Evolutionary conservation across 2,113 vertebrate species (phyloP).

Genomic region (Dipodomys spectabilis): DNA sequence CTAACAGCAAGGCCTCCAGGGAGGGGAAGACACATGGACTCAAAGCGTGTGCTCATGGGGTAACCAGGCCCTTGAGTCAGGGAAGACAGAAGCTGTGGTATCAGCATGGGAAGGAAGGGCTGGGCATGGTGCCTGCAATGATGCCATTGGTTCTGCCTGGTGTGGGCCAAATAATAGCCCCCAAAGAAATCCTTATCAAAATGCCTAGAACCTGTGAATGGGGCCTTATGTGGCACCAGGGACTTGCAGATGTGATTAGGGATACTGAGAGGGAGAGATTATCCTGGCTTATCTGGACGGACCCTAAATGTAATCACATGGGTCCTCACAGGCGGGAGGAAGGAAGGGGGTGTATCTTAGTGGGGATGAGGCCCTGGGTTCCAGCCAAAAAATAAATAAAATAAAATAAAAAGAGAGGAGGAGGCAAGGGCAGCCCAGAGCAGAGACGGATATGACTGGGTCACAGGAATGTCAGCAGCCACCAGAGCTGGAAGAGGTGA

Average conservation of each 20-base stretch:
- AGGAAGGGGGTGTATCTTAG: not conserved
- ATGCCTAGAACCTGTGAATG: not conserved
- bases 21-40: not conserved
- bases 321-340: not conserved
- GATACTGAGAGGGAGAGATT: not conserved
- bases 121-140: not conserved
- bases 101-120: not conserved
- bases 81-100: not conserved
- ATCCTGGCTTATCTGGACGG: not conserved
- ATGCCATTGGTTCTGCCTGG: not conserved
- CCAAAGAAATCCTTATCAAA: not conserved
- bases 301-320: not conserved
- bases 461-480: not conserved
- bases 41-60: not conserved
- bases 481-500: not conserved
- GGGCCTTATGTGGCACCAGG: not conserved
- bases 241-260: not conserved
- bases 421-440: not conserved
- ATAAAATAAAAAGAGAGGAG: not conserved
- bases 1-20: not conserved
- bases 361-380: not conserved
- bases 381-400: not conserved
- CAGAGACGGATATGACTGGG: not conserved
- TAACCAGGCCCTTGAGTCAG: not conserved
- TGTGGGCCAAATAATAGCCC: not conserved